Percentiles rank a stretch among this genome's conserved stretches.
phyloP scores from a whole-genome alignment of 2,888 invertebrate genomes.

The Agapostemon virescens region DNA sequence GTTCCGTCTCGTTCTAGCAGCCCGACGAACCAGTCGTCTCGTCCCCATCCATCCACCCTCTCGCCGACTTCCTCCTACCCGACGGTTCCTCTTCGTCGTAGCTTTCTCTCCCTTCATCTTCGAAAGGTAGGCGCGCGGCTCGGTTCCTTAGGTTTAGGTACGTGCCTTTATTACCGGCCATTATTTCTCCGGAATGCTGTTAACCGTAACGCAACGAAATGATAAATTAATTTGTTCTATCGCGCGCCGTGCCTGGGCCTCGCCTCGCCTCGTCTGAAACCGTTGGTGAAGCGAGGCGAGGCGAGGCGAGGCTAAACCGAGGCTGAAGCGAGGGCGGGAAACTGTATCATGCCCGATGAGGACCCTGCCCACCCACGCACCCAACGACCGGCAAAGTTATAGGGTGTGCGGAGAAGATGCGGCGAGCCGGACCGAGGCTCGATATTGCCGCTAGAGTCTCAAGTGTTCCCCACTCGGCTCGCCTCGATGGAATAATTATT shows the following conservation, averaged over 20 bases:
- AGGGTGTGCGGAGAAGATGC: conserved; percentile 31
- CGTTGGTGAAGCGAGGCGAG: too few species aligned
- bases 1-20: conserved; percentile 29
- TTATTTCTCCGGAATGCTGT: conserved; percentile 62
- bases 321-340: conserved; percentile 41
- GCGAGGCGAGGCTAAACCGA: conserved; percentile 19
- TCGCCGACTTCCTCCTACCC: neutral
- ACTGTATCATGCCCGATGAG: conserved; percentile 41
- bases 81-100: conserved; percentile 14
- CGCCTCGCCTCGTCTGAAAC: neutral
- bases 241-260: conserved; percentile 4
- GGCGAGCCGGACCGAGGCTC: conserved; percentile 25
- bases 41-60: conserved; percentile 26
- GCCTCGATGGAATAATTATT: conserved; percentile 11
- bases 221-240: conserved; percentile 67
- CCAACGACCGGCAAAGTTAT: conserved; percentile 8
- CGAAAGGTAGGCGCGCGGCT: conserved; percentile 29
- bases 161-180: conserved; percentile 58
- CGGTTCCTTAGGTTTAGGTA: conserved; percentile 55
- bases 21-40: conserved; percentile 1
- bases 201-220: conserved; percentile 63
- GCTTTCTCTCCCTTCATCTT: conserved; percentile 34
- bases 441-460: conserved; percentile 31
- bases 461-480: conserved; percentile 12
- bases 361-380: conserved; percentile 17